phyloP scores from a whole-genome alignment of 2,113 vertebrate genomes.

The Sinocyclocheilus grahami region DNA sequence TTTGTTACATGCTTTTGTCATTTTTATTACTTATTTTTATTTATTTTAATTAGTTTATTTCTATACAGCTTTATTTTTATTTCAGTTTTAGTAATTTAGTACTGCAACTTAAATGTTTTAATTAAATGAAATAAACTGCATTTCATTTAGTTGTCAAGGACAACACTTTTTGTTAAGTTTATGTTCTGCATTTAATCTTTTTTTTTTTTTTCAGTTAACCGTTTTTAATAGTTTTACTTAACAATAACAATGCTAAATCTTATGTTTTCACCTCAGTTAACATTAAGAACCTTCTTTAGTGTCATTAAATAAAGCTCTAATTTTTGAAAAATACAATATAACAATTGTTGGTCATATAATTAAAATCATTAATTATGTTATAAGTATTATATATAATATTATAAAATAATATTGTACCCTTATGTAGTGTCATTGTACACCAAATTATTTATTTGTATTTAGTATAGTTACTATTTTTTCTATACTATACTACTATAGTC shows the following conservation, averaged over 20 bases:
- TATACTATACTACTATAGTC: too few relatives aligned
- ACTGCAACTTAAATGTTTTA: neutral
- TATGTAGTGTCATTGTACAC: neutral
- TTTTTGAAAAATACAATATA: neutral
- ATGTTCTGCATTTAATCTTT: too few relatives aligned
- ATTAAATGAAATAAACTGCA: neutral
- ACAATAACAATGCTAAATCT: too few relatives aligned
- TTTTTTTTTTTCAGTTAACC: too few relatives aligned
- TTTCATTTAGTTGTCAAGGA: too few relatives aligned
- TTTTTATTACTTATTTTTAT: too few relatives aligned
- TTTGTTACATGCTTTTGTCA: too few relatives aligned
- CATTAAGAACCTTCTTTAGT: neutral
- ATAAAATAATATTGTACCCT: neutral
- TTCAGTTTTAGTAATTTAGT: neutral
- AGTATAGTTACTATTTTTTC: neutral
- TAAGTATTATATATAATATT: neutral
- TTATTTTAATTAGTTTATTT: neutral
- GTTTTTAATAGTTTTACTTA: too few relatives aligned
- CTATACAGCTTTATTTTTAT: neutral
- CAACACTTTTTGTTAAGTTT: too few relatives aligned
- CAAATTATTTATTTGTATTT: neutral
- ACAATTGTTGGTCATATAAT: neutral
- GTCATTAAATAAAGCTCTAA: neutral
- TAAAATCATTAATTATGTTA: neutral
- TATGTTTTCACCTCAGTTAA: neutral